Evolutionary conservation across 2,113 vertebrate genomes (phyloP).

Genomic region (Falco punctatus): DNA sequence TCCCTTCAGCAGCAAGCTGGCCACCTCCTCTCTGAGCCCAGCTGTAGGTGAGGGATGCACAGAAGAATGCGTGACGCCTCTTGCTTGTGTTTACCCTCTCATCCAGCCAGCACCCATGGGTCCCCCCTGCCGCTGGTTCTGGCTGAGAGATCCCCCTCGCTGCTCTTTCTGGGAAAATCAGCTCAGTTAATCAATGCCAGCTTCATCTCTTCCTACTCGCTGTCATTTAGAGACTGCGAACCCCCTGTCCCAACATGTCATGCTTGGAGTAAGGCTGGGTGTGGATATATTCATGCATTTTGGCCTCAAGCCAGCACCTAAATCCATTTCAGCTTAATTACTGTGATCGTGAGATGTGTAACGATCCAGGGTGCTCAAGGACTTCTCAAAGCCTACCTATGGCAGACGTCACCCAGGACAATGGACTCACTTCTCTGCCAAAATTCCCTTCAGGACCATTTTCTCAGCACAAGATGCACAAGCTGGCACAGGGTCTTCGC

Average conservation of each 20-base stretch:
- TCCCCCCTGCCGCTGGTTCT: background rate
- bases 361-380: background rate
- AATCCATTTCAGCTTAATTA: background rate
- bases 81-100: background rate
- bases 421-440: background rate
- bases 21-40: background rate
- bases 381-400: background rate
- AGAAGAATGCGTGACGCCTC: conserved; percentile 12
- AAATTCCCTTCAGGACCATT: background rate
- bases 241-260: too few relatives aligned
- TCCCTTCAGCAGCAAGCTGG: background rate
- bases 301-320: rapidly evolving
- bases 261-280: background rate
- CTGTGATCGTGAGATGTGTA: background rate
- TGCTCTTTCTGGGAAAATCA: background rate
- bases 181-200: background rate
- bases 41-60: conserved; percentile 60
- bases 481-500: background rate
- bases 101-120: background rate
- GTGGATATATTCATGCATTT: background rate
- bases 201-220: background rate
- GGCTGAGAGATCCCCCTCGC: background rate
- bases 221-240: background rate
- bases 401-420: background rate
- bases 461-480: background rate